These are phyloP conservation scores for Neoitamus cyanurus DNA, from an alignment of 2,888 invertebrate species.

Conservation along the genomic window DNA sequence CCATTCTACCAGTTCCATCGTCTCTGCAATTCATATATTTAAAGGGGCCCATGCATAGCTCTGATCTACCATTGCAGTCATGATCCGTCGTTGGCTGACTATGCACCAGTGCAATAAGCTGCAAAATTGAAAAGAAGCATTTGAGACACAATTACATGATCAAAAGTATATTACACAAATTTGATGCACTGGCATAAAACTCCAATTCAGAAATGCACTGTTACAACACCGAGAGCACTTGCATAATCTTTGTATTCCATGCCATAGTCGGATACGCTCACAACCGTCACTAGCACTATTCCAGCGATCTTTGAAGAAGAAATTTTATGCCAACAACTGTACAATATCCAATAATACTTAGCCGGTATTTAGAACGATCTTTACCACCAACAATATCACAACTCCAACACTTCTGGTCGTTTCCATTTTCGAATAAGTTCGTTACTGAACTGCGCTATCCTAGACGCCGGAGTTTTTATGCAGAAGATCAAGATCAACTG, in stretches of 20 bases:
- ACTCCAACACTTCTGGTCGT: slow-evolving; percentile 62
- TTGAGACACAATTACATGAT: not conserved
- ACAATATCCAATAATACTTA: not conserved
- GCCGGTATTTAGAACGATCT: slow-evolving; percentile 51
- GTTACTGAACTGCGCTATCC: slow-evolving; percentile 59
- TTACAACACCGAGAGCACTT: not conserved
- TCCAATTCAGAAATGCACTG: slow-evolving; percentile 19
- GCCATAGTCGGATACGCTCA: not conserved
- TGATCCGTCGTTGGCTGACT: slow-evolving; percentile 43
- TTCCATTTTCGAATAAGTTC: slow-evolving; percentile 63
- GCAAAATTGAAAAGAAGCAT: slow-evolving; percentile 47
- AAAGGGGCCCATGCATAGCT: slow-evolving; percentile 61
- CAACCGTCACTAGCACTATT: not conserved
- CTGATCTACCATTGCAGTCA: slow-evolving; percentile 59
- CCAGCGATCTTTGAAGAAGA: not conserved
- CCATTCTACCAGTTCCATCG: slow-evolving; percentile 54
- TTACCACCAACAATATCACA: slow-evolving; percentile 63
- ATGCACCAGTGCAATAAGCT: slow-evolving; percentile 59
- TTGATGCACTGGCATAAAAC: not conserved
- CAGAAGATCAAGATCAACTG: slow-evolving; percentile 52
- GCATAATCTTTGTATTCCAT: slow-evolving; percentile 3
- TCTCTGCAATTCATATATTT: slow-evolving; percentile 58
- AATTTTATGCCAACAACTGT: slow-evolving; percentile 18
- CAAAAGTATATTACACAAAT: not conserved
- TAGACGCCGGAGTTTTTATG: slow-evolving; percentile 58